These are phyloP conservation scores for Zaprionus camerounensis DNA, from an alignment of 1,140 invertebrate species.

Conservation along the genomic window DNA sequence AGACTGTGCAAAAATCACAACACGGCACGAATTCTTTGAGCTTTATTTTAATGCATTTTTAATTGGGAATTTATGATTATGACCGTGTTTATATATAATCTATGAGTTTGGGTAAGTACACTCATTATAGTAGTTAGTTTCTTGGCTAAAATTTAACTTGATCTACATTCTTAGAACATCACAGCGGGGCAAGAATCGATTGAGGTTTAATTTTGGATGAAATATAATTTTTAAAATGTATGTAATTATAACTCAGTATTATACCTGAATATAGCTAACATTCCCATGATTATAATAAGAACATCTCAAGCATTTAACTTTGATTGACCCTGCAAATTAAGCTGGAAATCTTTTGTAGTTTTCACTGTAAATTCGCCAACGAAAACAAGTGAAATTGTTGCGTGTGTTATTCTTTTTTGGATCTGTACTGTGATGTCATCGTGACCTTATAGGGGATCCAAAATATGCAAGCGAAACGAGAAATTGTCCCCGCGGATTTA, in stretches of 20 bases:
- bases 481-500: conserved; percentile 6
- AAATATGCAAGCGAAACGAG: neutral
- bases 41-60: neutral
- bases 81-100: neutral
- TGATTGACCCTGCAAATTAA: neutral
- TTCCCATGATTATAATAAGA: neutral
- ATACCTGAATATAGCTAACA: too few species aligned
- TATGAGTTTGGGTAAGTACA: neutral
- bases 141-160: neutral
- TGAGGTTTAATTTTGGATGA: too few species aligned
- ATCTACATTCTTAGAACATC: too few species aligned
- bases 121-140: neutral
- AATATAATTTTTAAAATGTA: neutral
- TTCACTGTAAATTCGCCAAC: neutral
- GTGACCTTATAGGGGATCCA: conserved; percentile 1
- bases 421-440: neutral
- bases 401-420: neutral
- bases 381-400: neutral
- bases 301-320: neutral
- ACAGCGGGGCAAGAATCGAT: too few species aligned
- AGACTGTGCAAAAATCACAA: neutral
- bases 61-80: neutral
- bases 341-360: neutral
- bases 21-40: neutral
- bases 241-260: neutral